Base-by-base conservation (phyloP, 2,888 invertebrate genomes). In the Eulithis testata region DNA sequence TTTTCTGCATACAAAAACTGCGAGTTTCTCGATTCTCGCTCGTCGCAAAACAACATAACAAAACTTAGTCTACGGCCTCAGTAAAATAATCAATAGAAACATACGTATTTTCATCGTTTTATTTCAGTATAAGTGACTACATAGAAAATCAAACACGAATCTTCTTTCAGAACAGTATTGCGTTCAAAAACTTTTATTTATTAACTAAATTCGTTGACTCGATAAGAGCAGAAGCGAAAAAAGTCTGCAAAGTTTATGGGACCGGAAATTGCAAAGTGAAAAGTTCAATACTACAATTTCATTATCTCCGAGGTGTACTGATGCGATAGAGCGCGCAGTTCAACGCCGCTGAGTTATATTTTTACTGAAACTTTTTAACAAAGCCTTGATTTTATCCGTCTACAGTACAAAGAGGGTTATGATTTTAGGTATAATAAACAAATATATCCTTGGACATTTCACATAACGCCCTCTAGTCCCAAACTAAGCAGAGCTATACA, bases 251-350 rank as follows among this genome's bases (percentile, higher is more conserved):
- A 66, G 62, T 37, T 71, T 67, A 67, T 65, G 60, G 58, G 52
- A 66, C 70, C 65, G 76, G 76, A 74, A 71, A 81, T 80, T 76
- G 73, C 74, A 64, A 78, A 83, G 77, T 80, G 73, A 72, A 79
- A 83, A 80, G 79, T 82, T 79, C 73, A 75, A 81, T 75, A 75
- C 66, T 74, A 79, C 72, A 75, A 77, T 77, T 73, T 78, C 51
- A 73, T 77, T 76, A 79, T 68, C 36, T 55, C 53, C 55, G 54
- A 50, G 45, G 56, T 60, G 53, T 53, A 60, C 36, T 51, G 63
- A 59, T 45, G 55, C 67, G 60, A 50, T 60, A 36, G 54, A 66
- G 51, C 55, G 53, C 31, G 31, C 21, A 9, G 21, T 50, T 58
- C 55, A 53, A 63, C 55, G 21, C 12, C 36, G 31, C 43, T 31